Conservation (phyloP, 2,113 vertebrate genomes). For the Prionailurus viverrinus region DNA sequence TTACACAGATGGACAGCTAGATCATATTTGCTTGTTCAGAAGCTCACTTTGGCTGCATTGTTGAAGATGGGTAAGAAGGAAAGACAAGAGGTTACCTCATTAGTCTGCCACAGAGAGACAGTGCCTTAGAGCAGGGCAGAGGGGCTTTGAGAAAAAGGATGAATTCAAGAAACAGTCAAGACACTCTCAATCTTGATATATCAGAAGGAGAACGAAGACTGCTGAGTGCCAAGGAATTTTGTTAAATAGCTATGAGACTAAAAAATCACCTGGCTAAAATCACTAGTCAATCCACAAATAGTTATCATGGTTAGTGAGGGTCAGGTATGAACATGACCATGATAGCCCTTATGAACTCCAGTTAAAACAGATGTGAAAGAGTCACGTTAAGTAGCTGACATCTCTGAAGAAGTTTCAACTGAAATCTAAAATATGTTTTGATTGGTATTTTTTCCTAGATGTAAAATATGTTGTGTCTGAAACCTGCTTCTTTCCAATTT, state of each 20-base stretch:
- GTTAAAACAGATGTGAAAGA: background rate
- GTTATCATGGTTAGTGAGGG: background rate
- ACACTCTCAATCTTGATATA: background rate
- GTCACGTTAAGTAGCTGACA: background rate
- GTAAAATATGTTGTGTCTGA: background rate
- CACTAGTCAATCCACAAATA: background rate
- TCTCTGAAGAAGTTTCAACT: background rate
- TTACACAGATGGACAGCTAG: background rate
- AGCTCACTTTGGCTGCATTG: background rate
- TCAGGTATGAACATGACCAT: background rate
- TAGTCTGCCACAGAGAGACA: background rate
- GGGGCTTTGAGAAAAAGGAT: background rate
- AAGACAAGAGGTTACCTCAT: background rate
- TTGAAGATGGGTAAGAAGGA: background rate
- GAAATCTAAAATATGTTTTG: constrained; percentile 34
- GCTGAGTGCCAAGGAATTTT: background rate
- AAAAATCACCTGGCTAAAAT: background rate
- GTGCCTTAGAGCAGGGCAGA: background rate
- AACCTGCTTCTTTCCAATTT: constrained; percentile 30
- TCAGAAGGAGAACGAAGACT: background rate
- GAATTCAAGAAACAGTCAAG: background rate
- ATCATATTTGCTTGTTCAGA: background rate
- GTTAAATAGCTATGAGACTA: background rate
- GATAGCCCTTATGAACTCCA: background rate
- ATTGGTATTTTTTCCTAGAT: background rate